Evolutionary conservation across 2,888 invertebrate genomes (phyloP).

Genomic region (Magallana nippona): DNA sequence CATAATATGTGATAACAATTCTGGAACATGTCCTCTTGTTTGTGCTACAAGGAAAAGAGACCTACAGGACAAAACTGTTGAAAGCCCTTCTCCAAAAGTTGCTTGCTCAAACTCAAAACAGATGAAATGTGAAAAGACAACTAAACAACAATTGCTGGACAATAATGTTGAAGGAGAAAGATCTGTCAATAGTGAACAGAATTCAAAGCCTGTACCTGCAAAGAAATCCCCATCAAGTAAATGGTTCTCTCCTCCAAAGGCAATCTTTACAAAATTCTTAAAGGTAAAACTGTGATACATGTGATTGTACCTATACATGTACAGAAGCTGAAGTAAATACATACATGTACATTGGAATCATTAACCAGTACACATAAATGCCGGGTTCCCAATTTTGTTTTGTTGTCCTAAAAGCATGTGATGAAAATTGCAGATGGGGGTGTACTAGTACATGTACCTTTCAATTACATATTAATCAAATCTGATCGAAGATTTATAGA

Average conservation of each 20-base stretch:
- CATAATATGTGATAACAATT: not conserved
- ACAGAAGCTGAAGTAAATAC: too few species aligned
- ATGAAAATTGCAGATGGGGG: too few species aligned
- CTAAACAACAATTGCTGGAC: not conserved
- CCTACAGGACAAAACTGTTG: not conserved
- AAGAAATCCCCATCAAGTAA: conserved; percentile 49
- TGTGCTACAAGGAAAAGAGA: conserved; percentile 11
- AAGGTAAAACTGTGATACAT: conserved; percentile 82
- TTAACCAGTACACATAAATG: too few species aligned
- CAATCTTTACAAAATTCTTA: conserved; percentile 89
- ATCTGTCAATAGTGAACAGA: conserved; percentile 5
- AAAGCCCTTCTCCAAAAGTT: not conserved
- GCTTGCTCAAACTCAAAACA: conserved; percentile 28
- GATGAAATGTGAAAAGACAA: not conserved
- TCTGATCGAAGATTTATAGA: too few species aligned
- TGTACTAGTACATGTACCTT: too few species aligned
- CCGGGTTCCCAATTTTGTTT: too few species aligned
- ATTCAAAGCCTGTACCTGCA: not conserved
- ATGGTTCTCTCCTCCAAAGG: conserved; percentile 81
- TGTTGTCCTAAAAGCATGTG: too few species aligned
- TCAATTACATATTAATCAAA: too few species aligned
- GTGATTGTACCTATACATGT: not conserved
- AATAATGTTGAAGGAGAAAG: conserved; percentile 4
- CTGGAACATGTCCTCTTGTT: not conserved
- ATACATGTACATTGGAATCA: too few species aligned